Evolutionary conservation across 2,113 vertebrate species (phyloP).

Genomic region (Cyanoderma ruficeps): DNA sequence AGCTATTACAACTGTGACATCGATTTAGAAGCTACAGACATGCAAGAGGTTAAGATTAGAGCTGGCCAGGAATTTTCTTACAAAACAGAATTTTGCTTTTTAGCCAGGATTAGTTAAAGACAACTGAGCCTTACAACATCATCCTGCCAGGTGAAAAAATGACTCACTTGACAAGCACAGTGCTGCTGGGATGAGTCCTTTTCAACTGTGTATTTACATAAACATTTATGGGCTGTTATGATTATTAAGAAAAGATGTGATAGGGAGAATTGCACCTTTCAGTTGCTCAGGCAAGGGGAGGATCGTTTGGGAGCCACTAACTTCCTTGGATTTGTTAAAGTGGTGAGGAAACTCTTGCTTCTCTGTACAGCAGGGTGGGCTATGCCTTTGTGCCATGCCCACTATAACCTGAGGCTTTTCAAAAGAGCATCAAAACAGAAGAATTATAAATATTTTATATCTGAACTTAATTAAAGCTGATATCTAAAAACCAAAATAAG

Average conservation of each 20-base stretch:
- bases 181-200: slow-evolving; percentile 28
- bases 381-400: neutral
- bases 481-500: fast-evolving
- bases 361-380: neutral
- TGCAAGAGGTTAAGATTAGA: slow-evolving; percentile 67
- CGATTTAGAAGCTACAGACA: slow-evolving; percentile 63
- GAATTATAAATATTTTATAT: neutral
- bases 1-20: slow-evolving; percentile 65
- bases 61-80: slow-evolving; percentile 64
- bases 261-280: neutral
- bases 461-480: neutral
- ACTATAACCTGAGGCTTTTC: neutral
- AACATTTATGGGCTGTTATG: slow-evolving; percentile 14
- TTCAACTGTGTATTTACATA: slow-evolving; percentile 6
- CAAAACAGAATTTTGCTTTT: slow-evolving; percentile 68
- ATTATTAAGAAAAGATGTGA: neutral
- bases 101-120: slow-evolving; percentile 68
- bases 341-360: neutral
- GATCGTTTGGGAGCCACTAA: neutral
- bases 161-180: slow-evolving; percentile 52
- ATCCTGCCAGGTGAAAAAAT: slow-evolving; percentile 68
- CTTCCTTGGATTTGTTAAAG: neutral
- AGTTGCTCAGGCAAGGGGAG: neutral
- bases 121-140: slow-evolving; percentile 55
- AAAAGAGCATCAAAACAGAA: neutral